These are phyloP conservation scores for Tipula helvola DNA, from an alignment of 2,888 invertebrate species.

Conservation along the genomic window DNA sequence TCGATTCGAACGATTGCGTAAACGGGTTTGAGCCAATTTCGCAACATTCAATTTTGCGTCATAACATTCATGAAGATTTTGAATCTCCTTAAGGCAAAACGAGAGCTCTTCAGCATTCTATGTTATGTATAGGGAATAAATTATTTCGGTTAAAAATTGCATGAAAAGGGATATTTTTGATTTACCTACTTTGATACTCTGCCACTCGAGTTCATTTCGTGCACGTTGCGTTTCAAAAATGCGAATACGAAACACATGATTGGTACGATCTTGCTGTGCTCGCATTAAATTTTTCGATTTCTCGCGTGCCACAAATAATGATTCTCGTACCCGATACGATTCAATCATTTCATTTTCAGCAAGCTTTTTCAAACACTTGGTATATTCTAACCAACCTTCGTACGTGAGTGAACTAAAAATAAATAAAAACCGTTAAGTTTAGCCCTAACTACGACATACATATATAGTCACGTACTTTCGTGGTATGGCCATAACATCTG, in stretches of 20 bases:
- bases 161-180: no score
- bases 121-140: conserved; percentile 29
- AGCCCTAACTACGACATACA: neutral
- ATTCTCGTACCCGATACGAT: neutral
- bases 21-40: conserved; percentile 56
- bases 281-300: conserved; percentile 56
- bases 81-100: conserved; percentile 53
- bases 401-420: neutral
- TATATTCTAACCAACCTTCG: neutral
- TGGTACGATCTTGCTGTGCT: conserved; percentile 57
- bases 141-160: neutral
- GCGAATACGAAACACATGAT: conserved; percentile 60
- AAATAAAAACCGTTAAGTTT: neutral
- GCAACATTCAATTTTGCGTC: conserved; percentile 52
- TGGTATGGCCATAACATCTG: neutral
- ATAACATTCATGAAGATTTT: conserved; percentile 51
- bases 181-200: conserved; percentile 51
- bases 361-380: neutral
- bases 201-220: conserved; percentile 68
- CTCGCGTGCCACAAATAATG: conserved; percentile 27
- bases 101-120: conserved; percentile 53
- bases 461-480: neutral
- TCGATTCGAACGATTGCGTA: conserved; percentile 54
- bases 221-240: conserved; percentile 63
- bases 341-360: neutral